phyloP scores from a whole-genome alignment of 2,888 invertebrate species.

The Caradrina kadenii region DNA sequence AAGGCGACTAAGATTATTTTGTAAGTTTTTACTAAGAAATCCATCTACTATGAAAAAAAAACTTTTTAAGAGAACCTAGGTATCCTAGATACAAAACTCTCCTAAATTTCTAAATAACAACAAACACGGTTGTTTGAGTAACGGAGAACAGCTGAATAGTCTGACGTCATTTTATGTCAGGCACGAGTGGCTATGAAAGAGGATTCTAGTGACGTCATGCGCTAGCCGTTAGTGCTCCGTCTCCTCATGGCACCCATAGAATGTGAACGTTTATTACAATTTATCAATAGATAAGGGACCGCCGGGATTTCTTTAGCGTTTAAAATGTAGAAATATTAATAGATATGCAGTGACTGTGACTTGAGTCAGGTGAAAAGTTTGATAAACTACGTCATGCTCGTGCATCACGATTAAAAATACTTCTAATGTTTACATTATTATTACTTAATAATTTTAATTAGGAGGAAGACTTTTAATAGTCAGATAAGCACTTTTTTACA shows the following conservation, averaged over 20 bases:
- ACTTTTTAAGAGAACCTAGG: not conserved
- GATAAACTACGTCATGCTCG: too few species aligned
- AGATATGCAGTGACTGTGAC: not conserved
- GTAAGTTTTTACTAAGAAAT: too few species aligned
- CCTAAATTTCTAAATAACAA: constrained; percentile 42
- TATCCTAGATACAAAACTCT: constrained; percentile 9
- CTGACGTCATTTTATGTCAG: constrained; percentile 61
- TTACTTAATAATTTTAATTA: too few species aligned
- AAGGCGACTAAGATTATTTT: not conserved
- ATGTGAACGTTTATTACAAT: constrained; percentile 40
- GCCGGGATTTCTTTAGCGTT: constrained; percentile 12
- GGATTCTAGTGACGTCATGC: constrained; percentile 56
- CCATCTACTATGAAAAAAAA: not conserved
- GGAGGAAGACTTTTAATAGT: too few species aligned
- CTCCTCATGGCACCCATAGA: constrained; percentile 39
- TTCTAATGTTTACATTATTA: too few species aligned
- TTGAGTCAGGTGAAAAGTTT: too few species aligned
- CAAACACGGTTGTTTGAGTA: constrained; percentile 40
- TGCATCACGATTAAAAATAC: too few species aligned
- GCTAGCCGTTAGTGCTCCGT: constrained; percentile 48
- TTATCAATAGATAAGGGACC: constrained; percentile 39
- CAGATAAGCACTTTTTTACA: too few species aligned
- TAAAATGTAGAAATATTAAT: constrained; percentile 4
- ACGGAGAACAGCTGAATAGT: constrained; percentile 55
- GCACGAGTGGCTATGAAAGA: constrained; percentile 57